phyloP scores from a whole-genome alignment of 2,888 invertebrate genomes.

The Nysson spinosus region DNA sequence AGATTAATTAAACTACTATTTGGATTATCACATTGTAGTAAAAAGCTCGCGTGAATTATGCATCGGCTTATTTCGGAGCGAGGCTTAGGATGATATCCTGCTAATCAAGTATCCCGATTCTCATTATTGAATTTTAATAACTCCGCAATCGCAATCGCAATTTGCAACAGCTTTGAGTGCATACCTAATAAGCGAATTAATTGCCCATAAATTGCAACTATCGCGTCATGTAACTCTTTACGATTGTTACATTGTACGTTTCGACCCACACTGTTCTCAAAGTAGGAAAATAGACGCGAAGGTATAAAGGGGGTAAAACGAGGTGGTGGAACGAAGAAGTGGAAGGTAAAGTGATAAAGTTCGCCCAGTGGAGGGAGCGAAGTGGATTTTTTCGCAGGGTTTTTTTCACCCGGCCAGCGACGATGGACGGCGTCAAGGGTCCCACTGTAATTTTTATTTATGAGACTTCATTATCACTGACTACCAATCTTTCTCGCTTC shows the following conservation, averaged over 20 bases:
- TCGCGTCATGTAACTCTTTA: no score
- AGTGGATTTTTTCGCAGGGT: slow-evolving; percentile 25
- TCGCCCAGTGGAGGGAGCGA: slow-evolving; percentile 48
- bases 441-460: slow-evolving; percentile 65
- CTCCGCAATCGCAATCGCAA: no score
- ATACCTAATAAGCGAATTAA: no score
- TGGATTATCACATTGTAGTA: background rate
- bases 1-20: slow-evolving; percentile 6
- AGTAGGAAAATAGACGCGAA: slow-evolving; percentile 15
- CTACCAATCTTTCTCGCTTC: slow-evolving; percentile 45
- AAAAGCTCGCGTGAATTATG: background rate
- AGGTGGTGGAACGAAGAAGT: slow-evolving; percentile 23
- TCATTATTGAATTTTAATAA: no score
- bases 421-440: slow-evolving; percentile 12
- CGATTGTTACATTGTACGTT: no score
- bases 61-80: background rate
- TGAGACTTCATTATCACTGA: slow-evolving; percentile 58
- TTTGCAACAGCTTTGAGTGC: no score
- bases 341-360: slow-evolving; percentile 66
- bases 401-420: slow-evolving; percentile 14
- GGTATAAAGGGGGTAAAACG: background rate
- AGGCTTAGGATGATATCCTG: no score
- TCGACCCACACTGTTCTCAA: no score
- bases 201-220: no score
- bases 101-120: no score